phyloP scores from a whole-genome alignment of 2,888 invertebrate genomes.

The Rhagonycha lutea region DNA sequence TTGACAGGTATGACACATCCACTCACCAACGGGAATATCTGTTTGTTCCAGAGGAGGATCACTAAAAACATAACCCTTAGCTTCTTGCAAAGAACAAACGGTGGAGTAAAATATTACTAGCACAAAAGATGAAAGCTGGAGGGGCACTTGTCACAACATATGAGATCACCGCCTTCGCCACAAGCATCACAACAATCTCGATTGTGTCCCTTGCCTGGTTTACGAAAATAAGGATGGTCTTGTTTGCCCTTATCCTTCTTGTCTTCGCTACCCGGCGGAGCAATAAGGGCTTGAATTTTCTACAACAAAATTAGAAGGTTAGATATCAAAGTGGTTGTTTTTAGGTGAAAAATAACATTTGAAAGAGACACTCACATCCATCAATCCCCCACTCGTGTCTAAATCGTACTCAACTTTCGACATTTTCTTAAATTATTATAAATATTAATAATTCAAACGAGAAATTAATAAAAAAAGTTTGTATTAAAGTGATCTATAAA shows the following conservation, averaged over 20 bases:
- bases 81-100: not conserved
- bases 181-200: conserved; percentile 94
- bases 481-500: not conserved
- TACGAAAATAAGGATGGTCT: conserved; percentile 81
- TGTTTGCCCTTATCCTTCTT: conserved; percentile 61
- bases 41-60: conserved; percentile 90
- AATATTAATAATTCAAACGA: not conserved
- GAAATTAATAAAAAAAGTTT: not conserved
- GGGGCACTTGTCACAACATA: conserved; percentile 95
- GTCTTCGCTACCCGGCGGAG: conserved; percentile 82
- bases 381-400: conserved; percentile 78
- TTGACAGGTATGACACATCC: conserved; percentile 87
- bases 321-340: not conserved
- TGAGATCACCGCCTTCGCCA: conserved; percentile 90
- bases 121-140: conserved; percentile 95
- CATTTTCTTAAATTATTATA: conserved; percentile 52
- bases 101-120: conserved; percentile 75
- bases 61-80: conserved; percentile 58
- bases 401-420: conserved; percentile 74
- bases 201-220: conserved; percentile 88
- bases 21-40: conserved; percentile 88
- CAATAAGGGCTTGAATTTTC: conserved; percentile 88
- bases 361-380: conserved; percentile 73
- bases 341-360: not conserved
- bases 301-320: conserved; percentile 52